Percentiles rank a stretch among this genome's conserved stretches.
Conservation (phyloP, 2,797 vertebrate species). For the Hydrolagus colliei region DNA sequence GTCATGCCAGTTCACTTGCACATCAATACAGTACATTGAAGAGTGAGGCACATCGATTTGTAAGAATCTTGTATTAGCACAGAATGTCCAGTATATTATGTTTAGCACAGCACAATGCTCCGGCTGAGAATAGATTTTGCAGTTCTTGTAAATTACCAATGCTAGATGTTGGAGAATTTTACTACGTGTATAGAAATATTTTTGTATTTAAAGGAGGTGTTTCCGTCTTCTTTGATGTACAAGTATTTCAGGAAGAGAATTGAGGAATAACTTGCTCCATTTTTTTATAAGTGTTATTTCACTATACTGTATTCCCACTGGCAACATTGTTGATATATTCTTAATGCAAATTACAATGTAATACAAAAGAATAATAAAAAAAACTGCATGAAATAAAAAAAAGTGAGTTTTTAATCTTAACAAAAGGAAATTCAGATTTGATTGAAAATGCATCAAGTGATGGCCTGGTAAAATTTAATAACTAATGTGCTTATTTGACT, state of each 20-base stretch:
- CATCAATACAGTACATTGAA: conserved; percentile 4
- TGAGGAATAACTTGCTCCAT: conserved; percentile 46
- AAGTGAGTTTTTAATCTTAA: conserved; percentile 20
- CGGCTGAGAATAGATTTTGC: conserved; percentile 14
- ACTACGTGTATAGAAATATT: conserved; percentile 48
- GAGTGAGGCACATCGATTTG: neutral
- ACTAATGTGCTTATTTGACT: neutral
- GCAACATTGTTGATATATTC: conserved; percentile 46
- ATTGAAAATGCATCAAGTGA: conserved; percentile 4
- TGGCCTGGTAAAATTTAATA: conserved; percentile 22
- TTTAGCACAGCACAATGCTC: conserved; percentile 21
- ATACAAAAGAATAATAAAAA: conserved; percentile 40
- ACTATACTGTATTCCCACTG: conserved; percentile 55
- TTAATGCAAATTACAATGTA: conserved; percentile 51
- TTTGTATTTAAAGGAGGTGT: conserved; percentile 45
- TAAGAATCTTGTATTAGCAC: conserved; percentile 27
- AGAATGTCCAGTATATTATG: neutral
- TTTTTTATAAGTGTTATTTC: conserved; percentile 50
- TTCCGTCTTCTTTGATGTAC: conserved; percentile 34
- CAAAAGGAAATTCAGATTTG: neutral
- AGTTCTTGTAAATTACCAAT: conserved; percentile 30
- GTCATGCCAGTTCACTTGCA: neutral
- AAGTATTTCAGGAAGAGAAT: conserved; percentile 50
- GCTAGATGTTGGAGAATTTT: conserved; percentile 26
- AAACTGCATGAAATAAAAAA: conserved; percentile 53